Evolutionary conservation across 2,797 vertebrate genomes (phyloP).

Genomic region (Selene dorsalis): DNA sequence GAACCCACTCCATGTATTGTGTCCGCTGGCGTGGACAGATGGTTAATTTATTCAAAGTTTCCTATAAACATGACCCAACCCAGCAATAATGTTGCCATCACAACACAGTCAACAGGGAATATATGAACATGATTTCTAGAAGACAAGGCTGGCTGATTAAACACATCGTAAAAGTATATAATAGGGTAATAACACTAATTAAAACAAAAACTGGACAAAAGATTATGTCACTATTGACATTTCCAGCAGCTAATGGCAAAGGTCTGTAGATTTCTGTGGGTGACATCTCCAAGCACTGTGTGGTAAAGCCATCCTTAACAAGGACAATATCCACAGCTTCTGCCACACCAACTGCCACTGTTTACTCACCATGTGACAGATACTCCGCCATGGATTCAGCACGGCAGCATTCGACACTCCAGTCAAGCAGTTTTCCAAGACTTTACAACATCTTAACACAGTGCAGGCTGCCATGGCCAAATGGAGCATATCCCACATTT

Average conservation of each 20-base stretch:
- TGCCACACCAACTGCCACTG: constrained; percentile 38
- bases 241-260: neutral
- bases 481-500: neutral
- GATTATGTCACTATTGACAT: neutral
- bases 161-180: too few species aligned
- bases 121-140: too few species aligned
- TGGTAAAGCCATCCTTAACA: neutral
- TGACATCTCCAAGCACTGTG: neutral
- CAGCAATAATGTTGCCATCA: too few species aligned
- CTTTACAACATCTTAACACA: constrained; percentile 9
- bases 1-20: too few species aligned
- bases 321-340: constrained; percentile 25
- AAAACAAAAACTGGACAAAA: too few species aligned
- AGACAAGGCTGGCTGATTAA: too few species aligned
- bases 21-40: too few species aligned
- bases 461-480: constrained; percentile 2
- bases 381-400: constrained; percentile 24
- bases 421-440: neutral
- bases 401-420: constrained; percentile 22
- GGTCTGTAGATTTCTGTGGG: neutral
- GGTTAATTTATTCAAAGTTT: too few species aligned
- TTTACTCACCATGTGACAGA: constrained; percentile 17
- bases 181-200: too few species aligned
- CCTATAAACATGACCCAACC: too few species aligned
- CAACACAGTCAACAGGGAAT: too few species aligned